Conservation (phyloP, 2,113 vertebrate genomes). For the Caloenas nicobarica region DNA sequence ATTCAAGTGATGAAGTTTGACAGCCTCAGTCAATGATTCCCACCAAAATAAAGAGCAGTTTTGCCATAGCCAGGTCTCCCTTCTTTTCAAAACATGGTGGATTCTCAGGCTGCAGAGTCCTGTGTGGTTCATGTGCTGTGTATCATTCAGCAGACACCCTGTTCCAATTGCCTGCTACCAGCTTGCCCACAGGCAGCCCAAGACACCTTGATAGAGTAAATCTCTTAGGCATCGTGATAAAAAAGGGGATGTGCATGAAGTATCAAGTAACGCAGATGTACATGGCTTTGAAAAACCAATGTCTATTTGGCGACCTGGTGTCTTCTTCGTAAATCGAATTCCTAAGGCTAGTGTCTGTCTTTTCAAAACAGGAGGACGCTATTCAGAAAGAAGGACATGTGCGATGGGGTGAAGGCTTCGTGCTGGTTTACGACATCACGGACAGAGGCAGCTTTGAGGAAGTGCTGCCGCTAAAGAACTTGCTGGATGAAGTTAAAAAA, state of each 20-base stretch:
- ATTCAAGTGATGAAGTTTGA: not conserved
- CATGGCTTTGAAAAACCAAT: not conserved
- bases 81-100: not conserved
- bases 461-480: slow-evolving; percentile 86
- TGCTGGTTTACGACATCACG: slow-evolving; percentile 96
- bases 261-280: not conserved
- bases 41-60: not conserved
- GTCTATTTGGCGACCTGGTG: not conserved
- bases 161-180: not conserved
- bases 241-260: not conserved
- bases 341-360: not conserved
- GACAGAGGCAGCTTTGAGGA: slow-evolving; percentile 96
- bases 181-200: not conserved
- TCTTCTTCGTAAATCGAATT: not conserved
- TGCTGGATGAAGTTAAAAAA: slow-evolving; percentile 93
- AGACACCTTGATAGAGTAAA: not conserved
- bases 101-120: not conserved
- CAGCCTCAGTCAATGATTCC: not conserved
- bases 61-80: not conserved
- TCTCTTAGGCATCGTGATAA: not conserved
- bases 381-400: slow-evolving; percentile 93
- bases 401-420: slow-evolving; percentile 95
- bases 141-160: not conserved
- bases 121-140: not conserved
- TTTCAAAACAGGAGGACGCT: slow-evolving; percentile 85